These are phyloP conservation scores for Euproctis similis DNA, from an alignment of 2,888 invertebrate species.

Conservation along the genomic window DNA sequence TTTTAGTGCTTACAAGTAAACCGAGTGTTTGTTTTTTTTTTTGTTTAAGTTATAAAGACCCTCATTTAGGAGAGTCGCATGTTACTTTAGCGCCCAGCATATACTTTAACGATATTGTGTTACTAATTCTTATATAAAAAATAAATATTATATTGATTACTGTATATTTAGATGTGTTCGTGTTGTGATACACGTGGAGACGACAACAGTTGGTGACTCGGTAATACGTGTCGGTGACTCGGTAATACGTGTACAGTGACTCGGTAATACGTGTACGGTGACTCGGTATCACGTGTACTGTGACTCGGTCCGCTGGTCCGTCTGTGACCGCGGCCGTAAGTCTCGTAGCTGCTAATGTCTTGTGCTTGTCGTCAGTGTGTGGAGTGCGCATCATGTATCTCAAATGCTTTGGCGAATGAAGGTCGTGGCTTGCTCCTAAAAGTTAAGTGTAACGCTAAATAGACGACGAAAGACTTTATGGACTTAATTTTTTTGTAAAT, in stretches of 20 bases:
- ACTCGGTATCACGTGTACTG: not conserved
- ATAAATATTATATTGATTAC: conserved; percentile 37
- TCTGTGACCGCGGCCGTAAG: too few species aligned
- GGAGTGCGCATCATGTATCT: conserved; percentile 31
- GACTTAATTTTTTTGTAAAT: conserved; percentile 70
- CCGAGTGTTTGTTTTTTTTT: conserved; percentile 14
- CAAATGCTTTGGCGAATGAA: conserved; percentile 36
- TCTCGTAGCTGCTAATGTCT: conserved; percentile 12
- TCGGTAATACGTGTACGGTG: not conserved
- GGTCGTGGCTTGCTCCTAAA: conserved; percentile 48
- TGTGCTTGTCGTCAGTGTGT: conserved; percentile 29
- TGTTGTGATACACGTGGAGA: conserved; percentile 19
- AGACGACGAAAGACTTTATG: conserved; percentile 64
- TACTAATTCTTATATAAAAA: conserved; percentile 56
- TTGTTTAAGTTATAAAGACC: conserved; percentile 14
- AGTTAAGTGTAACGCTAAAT: conserved; percentile 54
- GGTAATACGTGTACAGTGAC: too few species aligned
- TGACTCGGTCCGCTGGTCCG: not conserved
- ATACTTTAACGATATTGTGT: conserved; percentile 52
- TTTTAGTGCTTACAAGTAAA: conserved; percentile 19
- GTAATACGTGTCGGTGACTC: too few species aligned
- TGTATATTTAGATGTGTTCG: conserved; percentile 36
- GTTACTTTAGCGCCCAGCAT: conserved; percentile 34
- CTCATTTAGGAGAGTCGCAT: conserved; percentile 24
- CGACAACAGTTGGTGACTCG: conserved; percentile 18